Evolutionary conservation across 2,797 vertebrate genomes (phyloP).

Genomic region (Lithobates sylvaticus): DNA sequence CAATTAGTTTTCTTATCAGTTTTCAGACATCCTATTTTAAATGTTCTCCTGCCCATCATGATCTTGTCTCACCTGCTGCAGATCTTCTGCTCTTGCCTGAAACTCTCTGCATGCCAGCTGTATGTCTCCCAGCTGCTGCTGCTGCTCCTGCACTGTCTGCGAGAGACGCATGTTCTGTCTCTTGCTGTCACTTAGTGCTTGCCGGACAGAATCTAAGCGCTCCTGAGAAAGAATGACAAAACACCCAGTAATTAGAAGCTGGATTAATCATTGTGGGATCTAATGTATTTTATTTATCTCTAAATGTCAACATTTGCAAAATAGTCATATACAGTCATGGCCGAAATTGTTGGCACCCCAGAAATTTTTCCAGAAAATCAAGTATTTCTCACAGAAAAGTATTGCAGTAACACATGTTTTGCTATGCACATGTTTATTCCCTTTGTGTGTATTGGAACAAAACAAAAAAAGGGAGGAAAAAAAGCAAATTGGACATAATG

Average conservation of each 20-base stretch:
- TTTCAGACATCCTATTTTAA: no score
- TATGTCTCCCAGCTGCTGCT: slow-evolving; percentile 71
- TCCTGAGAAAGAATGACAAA: slow-evolving; percentile 71
- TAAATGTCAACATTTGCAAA: neutral
- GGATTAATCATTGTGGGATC: neutral
- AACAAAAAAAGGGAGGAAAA: no score
- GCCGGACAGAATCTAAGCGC: slow-evolving; percentile 74
- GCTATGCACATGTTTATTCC: no score
- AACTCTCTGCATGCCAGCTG: slow-evolving; percentile 72
- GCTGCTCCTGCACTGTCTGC: slow-evolving; percentile 72
- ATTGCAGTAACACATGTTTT: no score
- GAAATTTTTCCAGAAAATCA: no score
- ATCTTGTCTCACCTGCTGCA: slow-evolving; percentile 73
- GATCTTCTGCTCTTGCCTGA: slow-evolving; percentile 70
- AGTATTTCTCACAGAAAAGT: no score
- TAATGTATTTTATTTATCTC: neutral
- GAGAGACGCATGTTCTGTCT: slow-evolving; percentile 74
- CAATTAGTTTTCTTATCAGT: no score
- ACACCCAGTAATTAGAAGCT: neutral
- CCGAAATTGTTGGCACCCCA: no score
- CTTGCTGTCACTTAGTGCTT: slow-evolving; percentile 77
- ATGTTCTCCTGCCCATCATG: neutral
- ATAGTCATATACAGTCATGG: neutral
- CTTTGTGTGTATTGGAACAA: no score
- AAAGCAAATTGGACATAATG: no score